A percentile compares a stretch with the other conserved stretches of the same genome.
These are phyloP conservation scores for Trachemys scripta DNA, from an alignment of 2,113 vertebrate species.

Conservation along the genomic window DNA sequence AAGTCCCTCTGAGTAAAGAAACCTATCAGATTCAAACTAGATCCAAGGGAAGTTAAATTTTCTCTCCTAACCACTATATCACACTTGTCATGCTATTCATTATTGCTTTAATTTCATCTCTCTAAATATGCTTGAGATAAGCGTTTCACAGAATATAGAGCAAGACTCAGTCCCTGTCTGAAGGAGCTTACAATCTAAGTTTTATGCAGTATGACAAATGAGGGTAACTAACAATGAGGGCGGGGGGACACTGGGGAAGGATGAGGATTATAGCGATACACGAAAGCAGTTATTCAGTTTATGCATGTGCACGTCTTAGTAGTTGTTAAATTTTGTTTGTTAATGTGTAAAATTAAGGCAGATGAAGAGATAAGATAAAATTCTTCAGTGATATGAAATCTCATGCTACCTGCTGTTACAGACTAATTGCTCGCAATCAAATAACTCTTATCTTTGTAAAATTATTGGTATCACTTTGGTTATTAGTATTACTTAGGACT, in stretches of 20 bases:
- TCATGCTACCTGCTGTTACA: conserved; percentile 56
- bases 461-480: conserved; percentile 60
- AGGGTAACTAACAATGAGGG: not conserved
- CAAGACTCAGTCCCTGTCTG: not conserved
- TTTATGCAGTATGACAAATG: not conserved
- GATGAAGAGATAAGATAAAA: not conserved
- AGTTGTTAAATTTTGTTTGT: not conserved
- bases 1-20: conserved; percentile 45
- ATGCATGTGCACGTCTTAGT: not conserved
- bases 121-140: not conserved
- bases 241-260: not conserved
- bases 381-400: conserved; percentile 57
- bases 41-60: conserved; percentile 56
- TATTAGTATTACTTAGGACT: conserved; percentile 61
- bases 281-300: not conserved
- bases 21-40: conserved; percentile 51
- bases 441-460: conserved; percentile 58
- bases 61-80: conserved; percentile 32
- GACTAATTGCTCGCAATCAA: conserved; percentile 67
- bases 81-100: conserved; percentile 50
- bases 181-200: not conserved
- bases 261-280: not conserved
- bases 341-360: conserved; percentile 11
- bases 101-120: conserved; percentile 9
- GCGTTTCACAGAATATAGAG: not conserved